Evolutionary conservation across 1,140 invertebrate species (phyloP).

Genomic region (Lanistes nyassanus): DNA sequence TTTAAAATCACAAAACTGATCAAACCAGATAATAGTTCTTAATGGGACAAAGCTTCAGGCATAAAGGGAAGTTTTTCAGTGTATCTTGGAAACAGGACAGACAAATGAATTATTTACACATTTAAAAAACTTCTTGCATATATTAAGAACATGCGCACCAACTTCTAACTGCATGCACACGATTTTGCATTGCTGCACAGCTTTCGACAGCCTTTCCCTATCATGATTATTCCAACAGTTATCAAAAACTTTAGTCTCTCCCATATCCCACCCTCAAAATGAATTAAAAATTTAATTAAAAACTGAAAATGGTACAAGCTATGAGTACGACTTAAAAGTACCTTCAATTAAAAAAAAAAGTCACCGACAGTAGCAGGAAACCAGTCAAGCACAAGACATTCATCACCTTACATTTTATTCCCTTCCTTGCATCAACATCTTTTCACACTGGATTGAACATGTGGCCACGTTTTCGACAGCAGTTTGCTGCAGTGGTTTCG

Average conservation of each 20-base stretch:
- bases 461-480: conserved; percentile 1
- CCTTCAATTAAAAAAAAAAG: too few species aligned
- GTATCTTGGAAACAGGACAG: background rate
- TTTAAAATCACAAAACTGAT: background rate
- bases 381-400: background rate
- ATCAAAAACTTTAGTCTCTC: too few species aligned
- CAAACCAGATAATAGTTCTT: background rate
- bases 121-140: background rate
- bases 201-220: too few species aligned
- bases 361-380: too few species aligned
- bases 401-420: background rate
- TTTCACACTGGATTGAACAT: background rate
- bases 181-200: too few species aligned
- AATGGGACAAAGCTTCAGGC: background rate
- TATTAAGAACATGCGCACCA: background rate
- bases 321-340: too few species aligned
- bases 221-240: too few species aligned
- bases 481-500: background rate
- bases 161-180: background rate
- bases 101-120: background rate
- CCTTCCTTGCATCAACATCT: background rate
- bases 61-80: background rate
- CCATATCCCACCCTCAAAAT: too few species aligned
- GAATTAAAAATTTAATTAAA: too few species aligned
- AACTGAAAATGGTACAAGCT: too few species aligned